Evolutionary conservation across 2,113 vertebrate species (phyloP), one percentile per base, ranked within the genome.

Genomic region (Nicator chloris): DNA sequence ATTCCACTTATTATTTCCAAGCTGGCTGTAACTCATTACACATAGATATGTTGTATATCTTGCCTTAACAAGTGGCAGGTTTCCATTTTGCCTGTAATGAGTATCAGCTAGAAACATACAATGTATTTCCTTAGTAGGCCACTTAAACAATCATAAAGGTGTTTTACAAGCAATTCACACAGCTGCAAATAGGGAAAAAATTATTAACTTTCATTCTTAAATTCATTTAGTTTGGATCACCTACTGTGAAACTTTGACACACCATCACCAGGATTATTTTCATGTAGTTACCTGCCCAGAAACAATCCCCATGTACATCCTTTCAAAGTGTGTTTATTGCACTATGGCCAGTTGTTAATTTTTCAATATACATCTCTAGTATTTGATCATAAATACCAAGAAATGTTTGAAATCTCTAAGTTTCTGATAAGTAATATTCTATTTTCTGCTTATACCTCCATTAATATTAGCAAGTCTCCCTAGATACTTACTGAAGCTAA

Each of bases 1-100:
- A 95, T 61, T 61, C 50, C 47, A 70, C 61, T 93, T 88, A 69
- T 39, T 69, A 79, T 63, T 92, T 59, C 33, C 44, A 82, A 66
- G 35, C 22, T 35, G 31, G 23, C 8, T 44, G 26, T 45, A 83
- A 73, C 24, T 84, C 47, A 39, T 54, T 66, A 24, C 60, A 70
- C 3, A 2, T 9, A 86, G 17, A 18, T 10, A 83, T 0, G 0
- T 0, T 63, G 23, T 5, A 30, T 10, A 66, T 78, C 15, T 53
- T 64, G 35, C 39, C 28, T 42, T 69, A 86, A 73, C 13, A 86
- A 37, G 69, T 22, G 9, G 40, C 20, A 81, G 4, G 15, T 65
- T 79, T 81, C 23, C 30, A 50, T 56, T 70, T 72, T 24, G 33
- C 28, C 54, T 45, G 10, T 18, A 77, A 70, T 5, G 4, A 86